Base-by-base conservation (phyloP, 2,797 vertebrate species). In the Arrhamphus sclerolepis region DNA sequence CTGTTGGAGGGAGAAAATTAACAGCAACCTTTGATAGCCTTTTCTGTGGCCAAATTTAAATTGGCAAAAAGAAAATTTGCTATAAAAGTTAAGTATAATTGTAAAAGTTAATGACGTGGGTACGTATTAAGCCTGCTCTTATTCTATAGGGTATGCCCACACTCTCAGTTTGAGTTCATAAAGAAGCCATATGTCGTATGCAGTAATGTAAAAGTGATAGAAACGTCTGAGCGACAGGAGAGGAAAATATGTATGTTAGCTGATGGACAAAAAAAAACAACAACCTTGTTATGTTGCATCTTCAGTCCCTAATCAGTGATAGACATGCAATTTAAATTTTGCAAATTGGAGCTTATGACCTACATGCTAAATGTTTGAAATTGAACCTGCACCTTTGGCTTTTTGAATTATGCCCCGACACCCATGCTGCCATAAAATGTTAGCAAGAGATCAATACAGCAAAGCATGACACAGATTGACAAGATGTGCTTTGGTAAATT, bases 381-480 rank as follows among this genome's bases (percentile, higher is more conserved):
- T 80, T 78, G 66, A 67, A 63, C 68, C 75, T 68, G 53, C 59
- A 58, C 61, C 72, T 68, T 69, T 81, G 61, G 51, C 60, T 70
- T 85, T 81, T 71, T 44, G 72, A 73, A 80, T 81, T 63, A 78
- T 77, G 62, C 77, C 80, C 83, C 53, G 71, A 70, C 85, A 85
- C 77, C 86, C 87, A 52, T 20, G 51, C 78, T 81, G 83, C 87
- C 88, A 85, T 59, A 50, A 77, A 80, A 78, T 56, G 61, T 47
- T 73, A 48, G 61, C 75, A 56, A 67, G 83, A 89, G 78, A 91
- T 90, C 82, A 90, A 71, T 82, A 80, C 85, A 56, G 60, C 46
- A 60, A 66, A 78, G 65, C 29, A 51, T 83, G 86, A 87, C 81
- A 87, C 70, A 80, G 91, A 91, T 87, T 91, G 89, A 92, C 85